Percentiles rank a stretch among this genome's conserved stretches.
Evolutionary conservation across 2,888 invertebrate species (phyloP).

Genomic region (Leptinotarsa juncta): DNA sequence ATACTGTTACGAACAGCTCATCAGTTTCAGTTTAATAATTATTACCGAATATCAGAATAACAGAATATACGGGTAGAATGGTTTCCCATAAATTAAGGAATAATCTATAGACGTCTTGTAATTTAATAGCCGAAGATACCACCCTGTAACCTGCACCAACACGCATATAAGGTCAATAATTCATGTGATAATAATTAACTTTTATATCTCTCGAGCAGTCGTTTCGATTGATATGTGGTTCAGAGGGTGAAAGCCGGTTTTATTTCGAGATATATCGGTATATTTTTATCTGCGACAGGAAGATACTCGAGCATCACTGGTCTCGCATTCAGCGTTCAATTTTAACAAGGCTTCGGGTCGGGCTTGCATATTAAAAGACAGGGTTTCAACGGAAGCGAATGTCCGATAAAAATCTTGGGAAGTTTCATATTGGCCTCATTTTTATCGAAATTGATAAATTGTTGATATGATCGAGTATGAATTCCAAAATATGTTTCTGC

Average conservation of each 20-base stretch:
- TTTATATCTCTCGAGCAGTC: conserved; percentile 19
- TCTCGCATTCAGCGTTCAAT: neutral
- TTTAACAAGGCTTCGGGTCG: neutral
- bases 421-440: too few species aligned
- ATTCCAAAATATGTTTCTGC: too few species aligned
- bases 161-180: neutral
- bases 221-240: conserved; percentile 28
- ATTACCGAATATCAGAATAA: neutral
- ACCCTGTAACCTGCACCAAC: conserved; percentile 2
- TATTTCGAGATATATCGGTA: conserved; percentile 48
- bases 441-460: too few species aligned
- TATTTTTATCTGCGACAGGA: conserved; percentile 57
- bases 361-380: neutral
- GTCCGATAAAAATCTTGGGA: neutral
- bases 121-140: neutral
- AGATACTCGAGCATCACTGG: neutral
- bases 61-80: neutral
- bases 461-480: too few species aligned
- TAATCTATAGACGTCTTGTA: neutral
- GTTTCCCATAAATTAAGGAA: neutral
- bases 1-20: too few species aligned
- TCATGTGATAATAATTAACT: conserved; percentile 19
- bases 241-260: conserved; percentile 38
- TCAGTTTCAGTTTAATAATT: neutral
- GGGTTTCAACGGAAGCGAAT: neutral